Base-by-base conservation (phyloP, 2,888 invertebrate genomes). In the Catonia carolina region DNA sequence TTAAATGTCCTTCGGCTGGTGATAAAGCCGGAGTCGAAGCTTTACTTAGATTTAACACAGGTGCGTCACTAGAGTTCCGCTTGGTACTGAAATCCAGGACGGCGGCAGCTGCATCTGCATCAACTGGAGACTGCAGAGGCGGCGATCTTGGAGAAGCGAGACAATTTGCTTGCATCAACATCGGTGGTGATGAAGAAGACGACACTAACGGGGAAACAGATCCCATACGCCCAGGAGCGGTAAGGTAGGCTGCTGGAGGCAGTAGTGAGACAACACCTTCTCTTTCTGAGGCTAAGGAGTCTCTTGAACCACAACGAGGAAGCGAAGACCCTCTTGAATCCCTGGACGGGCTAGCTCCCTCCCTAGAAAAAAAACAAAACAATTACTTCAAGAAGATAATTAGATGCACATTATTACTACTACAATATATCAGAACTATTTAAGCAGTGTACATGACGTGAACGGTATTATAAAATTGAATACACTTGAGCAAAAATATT, bases 1-100 rank as follows among this genome's bases (percentile, higher is more conserved):
- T 78, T 1, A 73, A 71, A 1, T 73, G 72, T 1, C 77, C 74
- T n/a, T 78, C 78, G 2, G 78, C 75, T 61, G 83, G 78, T 14
- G 58, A 45, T 2, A 45, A 55, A 12, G 51, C 58, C 1, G 63
- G 61, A 12, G 61, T 31, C 20, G 60, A 61, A 1, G 80, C 74
- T 71, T 86, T 86, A 69, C 81, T 83, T 47, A 86, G 77, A 71
- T 87, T 86, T 60, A 86, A 78, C 33, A 80, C 85, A 62, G 88
- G 62, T 85, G 62, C 63, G 20, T 80, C 78, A 18, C 56, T 59
- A 23, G 64, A 33, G 33, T 61, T 56, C 64, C 83, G 78, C 68
- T 88, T 86, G 23, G 85, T 83, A 72, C 91, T 91, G 68, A 90
- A 92, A 73, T 92, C 72, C n/a, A 92, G 74, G 33, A 85, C 85